Base-by-base conservation (phyloP, 2,888 invertebrate species). In the Galerucella calmariensis region DNA sequence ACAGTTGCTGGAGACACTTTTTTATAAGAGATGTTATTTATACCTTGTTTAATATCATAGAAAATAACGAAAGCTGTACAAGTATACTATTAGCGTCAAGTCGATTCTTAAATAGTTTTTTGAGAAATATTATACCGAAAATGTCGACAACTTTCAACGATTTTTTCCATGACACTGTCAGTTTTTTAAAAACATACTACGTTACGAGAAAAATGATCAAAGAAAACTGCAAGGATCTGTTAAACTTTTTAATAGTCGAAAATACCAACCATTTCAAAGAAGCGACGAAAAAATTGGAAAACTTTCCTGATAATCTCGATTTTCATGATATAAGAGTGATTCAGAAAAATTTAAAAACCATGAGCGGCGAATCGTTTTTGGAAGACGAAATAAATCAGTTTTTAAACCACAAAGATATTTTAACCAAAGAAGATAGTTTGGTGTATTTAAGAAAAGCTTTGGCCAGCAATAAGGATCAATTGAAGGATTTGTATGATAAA, bases 21-120 rank as follows among this genome's bases (percentile, higher is more conserved):
- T 82, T 92, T 14, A 87, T 91, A 56, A 89, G 90, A 79, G 92
- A 91, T 79, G 86, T 90, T 8, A 88, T 89, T 69, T 88, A 90
- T 76, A 90, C 89, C 70, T 83, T 92, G 27, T 83, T 90, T 1
- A 87, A 90, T 79, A 86, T 90, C 1, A 89, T 91, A 2, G 89
- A 89, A 4, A 83, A 84, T 65, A 81, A 84, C 24, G 82, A 83
- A 11, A 83, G 86, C 9, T 69, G 75, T 67, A 78, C 82, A 2
- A 82, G 87, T 20, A 84, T 89, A 9, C 81, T 86, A 44, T 74
- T 77, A 65, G 82, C 82, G n/a, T 79, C 83, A 5, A 80, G 83
- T 24, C 85, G 85, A 81, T 90, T 89, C 74, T 83, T 92, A 1
- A 83, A 87, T 71, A 77, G 82, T 9, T 88, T 91, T 67, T 76